Conservation (phyloP, 2,888 invertebrate genomes). For the Lamellibrachia columna region DNA sequence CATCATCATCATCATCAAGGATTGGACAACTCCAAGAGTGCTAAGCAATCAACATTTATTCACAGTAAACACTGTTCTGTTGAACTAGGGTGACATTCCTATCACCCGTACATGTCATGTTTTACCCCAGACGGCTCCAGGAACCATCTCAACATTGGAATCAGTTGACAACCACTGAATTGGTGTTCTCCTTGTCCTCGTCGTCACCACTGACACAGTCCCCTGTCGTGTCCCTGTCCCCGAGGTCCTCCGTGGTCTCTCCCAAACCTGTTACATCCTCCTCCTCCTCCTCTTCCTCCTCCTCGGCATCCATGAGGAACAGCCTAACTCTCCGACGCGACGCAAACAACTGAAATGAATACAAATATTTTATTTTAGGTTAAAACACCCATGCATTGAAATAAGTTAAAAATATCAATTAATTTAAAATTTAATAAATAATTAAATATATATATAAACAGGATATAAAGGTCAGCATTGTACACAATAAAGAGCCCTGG, state of each 20-base stretch:
- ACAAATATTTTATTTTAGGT: background rate
- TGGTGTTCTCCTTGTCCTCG: constrained; percentile 41
- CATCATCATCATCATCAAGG: constrained; percentile 17
- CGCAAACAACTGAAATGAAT: constrained; percentile 72
- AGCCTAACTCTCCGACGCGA: constrained; percentile 82
- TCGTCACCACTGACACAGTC: constrained; percentile 33
- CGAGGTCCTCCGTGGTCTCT: background rate
- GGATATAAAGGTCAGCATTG: no score
- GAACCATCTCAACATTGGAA: background rate
- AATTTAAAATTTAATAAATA: no score
- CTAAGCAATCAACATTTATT: no score
- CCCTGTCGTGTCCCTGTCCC: background rate
- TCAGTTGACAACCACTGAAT: constrained; percentile 22
- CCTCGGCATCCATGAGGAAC: constrained; percentile 92
- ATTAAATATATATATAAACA: no score
- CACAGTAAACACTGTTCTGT: no score
- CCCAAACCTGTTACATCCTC: constrained; percentile 35
- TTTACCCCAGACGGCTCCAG: no score
- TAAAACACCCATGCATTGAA: background rate
- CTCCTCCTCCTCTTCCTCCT: constrained; percentile 86
- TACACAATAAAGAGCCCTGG: no score
- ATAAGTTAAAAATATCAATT: no score
- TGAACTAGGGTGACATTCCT: no score
- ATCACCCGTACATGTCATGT: no score
- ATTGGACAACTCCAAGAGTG: no score